Percentiles rank a stretch among this genome's conserved stretches.
These are phyloP conservation scores for Medauroidea extradentata DNA, from an alignment of 1,140 invertebrate genomes.

Conservation along the genomic window DNA sequence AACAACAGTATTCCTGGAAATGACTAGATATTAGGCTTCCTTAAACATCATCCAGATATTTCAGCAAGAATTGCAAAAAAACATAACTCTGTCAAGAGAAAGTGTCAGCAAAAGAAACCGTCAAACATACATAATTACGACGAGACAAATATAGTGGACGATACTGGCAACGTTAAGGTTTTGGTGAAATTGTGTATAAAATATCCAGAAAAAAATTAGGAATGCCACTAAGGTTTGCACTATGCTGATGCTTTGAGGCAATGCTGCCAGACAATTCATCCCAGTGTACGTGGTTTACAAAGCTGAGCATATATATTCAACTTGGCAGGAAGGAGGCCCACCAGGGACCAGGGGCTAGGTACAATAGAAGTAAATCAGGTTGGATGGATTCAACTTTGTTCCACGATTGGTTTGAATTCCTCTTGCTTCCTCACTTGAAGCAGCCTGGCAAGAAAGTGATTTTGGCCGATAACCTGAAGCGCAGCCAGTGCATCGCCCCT, in stretches of 20 bases:
- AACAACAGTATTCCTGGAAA: no score
- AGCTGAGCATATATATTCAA: constrained; percentile 20
- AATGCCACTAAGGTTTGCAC: constrained; percentile 19
- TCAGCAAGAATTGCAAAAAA: no score
- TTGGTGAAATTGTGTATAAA: constrained; percentile 13
- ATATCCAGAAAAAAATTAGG: constrained; percentile 19
- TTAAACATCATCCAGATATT: no score
- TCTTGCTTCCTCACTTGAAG: no score
- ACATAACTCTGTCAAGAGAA: no score
- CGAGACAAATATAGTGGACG: constrained; percentile 22
- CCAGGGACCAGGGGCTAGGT: constrained; percentile 13
- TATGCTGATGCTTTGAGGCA: constrained; percentile 27
- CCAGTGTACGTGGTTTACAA: constrained; percentile 26
- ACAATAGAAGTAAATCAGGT: constrained; percentile 12
- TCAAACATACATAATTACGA: constrained; percentile 22
- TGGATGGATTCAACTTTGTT: no score
- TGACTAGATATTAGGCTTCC: no score
- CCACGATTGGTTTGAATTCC: no score
- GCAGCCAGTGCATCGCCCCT: no score
- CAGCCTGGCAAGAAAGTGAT: no score
- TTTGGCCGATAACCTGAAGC: no score
- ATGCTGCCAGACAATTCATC: constrained; percentile 16
- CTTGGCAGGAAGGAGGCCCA: constrained; percentile 26
- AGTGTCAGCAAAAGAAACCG: neutral
- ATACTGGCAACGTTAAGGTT: constrained; percentile 14